These are phyloP conservation scores for Ascaphus truei DNA, from an alignment of 2,113 vertebrate species.

Conservation along the genomic window DNA sequence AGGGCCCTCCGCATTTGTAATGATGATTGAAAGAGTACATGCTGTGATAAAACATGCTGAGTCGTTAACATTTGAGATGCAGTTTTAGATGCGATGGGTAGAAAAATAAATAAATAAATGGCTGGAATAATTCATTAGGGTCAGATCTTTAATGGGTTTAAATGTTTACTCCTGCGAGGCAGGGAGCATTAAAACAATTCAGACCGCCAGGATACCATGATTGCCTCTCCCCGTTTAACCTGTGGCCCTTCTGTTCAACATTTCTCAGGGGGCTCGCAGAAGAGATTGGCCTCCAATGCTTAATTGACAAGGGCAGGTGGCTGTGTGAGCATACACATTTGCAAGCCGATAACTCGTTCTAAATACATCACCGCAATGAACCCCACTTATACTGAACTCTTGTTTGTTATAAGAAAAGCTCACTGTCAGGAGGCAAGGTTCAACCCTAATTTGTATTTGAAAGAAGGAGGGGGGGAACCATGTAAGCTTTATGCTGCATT, in stretches of 20 bases:
- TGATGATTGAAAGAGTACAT: slow-evolving; percentile 79
- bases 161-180: slow-evolving; percentile 36
- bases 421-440: not conserved
- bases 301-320: slow-evolving; percentile 33
- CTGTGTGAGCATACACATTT: slow-evolving; percentile 1
- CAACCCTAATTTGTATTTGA: no score
- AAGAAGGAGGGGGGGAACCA: no score
- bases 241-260: slow-evolving; percentile 37
- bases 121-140: not conserved
- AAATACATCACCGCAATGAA: slow-evolving; percentile 11
- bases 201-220: not conserved
- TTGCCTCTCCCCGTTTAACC: slow-evolving; percentile 50
- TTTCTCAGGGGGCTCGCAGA: slow-evolving; percentile 19
- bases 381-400: slow-evolving; percentile 1
- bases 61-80: slow-evolving; percentile 61
- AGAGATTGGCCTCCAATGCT: slow-evolving; percentile 1
- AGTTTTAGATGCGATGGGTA: slow-evolving; percentile 42
- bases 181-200: slow-evolving; percentile 37
- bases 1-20: slow-evolving; percentile 72
- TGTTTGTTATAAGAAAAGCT: not conserved
- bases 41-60: slow-evolving; percentile 72
- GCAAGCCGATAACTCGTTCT: slow-evolving; percentile 23
- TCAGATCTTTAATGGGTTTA: slow-evolving; percentile 26
- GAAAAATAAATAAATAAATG: slow-evolving; percentile 39
- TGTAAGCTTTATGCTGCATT: no score